Conservation (phyloP, 1,140 invertebrate genomes). For the Drosophila tsacasi region DNA sequence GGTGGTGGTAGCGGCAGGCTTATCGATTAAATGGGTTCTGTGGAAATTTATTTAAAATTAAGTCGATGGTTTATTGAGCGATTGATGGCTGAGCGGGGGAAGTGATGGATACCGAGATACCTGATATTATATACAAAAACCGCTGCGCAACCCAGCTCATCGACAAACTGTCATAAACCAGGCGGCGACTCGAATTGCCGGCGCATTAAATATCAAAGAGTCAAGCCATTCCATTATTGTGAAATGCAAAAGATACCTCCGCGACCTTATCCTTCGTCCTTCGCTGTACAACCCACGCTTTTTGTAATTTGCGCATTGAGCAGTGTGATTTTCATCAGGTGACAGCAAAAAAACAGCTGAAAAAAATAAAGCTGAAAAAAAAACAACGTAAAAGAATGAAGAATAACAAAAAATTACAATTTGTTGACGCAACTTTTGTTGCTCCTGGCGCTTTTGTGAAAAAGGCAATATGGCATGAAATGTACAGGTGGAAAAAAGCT, state of each 20-base stretch:
- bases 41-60: constrained; percentile 54
- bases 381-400: constrained; percentile 8
- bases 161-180: constrained; percentile 27
- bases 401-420: constrained; percentile 22
- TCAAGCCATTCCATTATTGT: constrained; percentile 45
- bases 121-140: not conserved
- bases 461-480: constrained; percentile 26
- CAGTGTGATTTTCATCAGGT: constrained; percentile 60
- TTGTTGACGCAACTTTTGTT: constrained; percentile 29
- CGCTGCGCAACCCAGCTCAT: constrained; percentile 14
- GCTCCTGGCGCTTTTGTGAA: constrained; percentile 20
- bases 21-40: constrained; percentile 58
- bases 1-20: constrained; percentile 11
- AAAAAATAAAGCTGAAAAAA: not conserved
- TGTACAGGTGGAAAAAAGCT: not conserved
- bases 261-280: constrained; percentile 20
- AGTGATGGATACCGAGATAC: not conserved
- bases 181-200: constrained; percentile 38
- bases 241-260: constrained; percentile 32
- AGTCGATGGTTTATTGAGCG: constrained; percentile 41
- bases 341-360: constrained; percentile 18
- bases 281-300: not conserved
- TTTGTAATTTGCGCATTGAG: constrained; percentile 62
- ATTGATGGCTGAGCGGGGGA: constrained; percentile 34
- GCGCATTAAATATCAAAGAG: constrained; percentile 67